Evolutionary conservation across 2,888 invertebrate species (phyloP), one percentile per base, ranked within the genome.

Genomic region (Flexamia atlantica): DNA sequence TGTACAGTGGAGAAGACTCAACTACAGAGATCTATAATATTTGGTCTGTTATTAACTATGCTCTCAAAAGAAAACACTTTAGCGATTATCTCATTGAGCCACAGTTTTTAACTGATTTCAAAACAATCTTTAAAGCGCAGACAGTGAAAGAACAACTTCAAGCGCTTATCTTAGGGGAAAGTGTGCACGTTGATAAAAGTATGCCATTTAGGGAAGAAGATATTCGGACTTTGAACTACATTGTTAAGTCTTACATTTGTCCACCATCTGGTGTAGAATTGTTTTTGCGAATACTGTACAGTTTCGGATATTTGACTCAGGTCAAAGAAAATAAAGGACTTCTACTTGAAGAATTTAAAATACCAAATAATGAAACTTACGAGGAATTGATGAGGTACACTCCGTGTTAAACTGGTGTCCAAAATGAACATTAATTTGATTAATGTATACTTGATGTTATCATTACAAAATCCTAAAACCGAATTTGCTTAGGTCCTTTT

Each of bases 301-400:
- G 64, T 14, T 64, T 64, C 30, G 64, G 64, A 30, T 64, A 64
- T 17, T 64, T 64, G 64, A 64, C 64, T 14, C 64, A 64, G 14
- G 64, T 64, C 2, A 64, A 64, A 30, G 30, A 64, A 28, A 30
- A 64, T 30, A 14, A 64, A 64, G 64, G 64, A 30, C 3, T 64
- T 25, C 5, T 60, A 9, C 60, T 64, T 14, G 28, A 64, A 64
- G 64, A 64, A 30, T 64, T 64, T 64, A 64, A 30, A 64, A 30
- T 64, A 2, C 64, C 64, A 30, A 64, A 64, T 30, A 64, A 64
- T 28, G 64, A 64, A 28, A 64, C 64, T 5, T 25, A 64, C 14
- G 30, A 30, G 0, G 64, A 64, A 30, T 12, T 64, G 25, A 64
- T 64, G 30, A 64, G 28, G 28, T 64, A 64, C n/a, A 64, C 64